Percentiles rank a stretch among this genome's conserved stretches.
Evolutionary conservation across 2,888 invertebrate species (phyloP).

Genomic region (Acleris literana): DNA sequence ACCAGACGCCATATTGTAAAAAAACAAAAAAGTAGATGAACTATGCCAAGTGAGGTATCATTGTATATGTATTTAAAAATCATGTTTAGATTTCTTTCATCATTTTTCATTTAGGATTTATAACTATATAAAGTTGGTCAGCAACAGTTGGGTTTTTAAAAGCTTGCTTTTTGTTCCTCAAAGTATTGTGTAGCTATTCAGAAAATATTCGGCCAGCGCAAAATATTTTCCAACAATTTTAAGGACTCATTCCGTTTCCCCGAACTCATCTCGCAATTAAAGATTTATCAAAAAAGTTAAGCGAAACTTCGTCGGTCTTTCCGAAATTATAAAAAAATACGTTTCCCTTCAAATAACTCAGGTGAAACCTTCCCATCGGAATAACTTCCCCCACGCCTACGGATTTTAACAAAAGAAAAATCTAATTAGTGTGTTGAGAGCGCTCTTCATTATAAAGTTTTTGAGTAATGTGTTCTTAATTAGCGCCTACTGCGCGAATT

Average conservation of each 20-base stretch:
- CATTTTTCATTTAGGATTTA: too few species aligned
- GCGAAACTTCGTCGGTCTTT: constrained; percentile 16
- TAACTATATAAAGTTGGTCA: too few species aligned
- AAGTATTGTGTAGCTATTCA: constrained; percentile 15
- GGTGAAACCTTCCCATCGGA: constrained; percentile 20
- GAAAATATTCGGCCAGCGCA: not conserved
- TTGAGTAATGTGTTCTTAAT: constrained; percentile 37
- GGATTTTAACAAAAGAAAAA: constrained; percentile 38
- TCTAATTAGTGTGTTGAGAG: constrained; percentile 36
- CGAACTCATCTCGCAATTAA: constrained; percentile 34
- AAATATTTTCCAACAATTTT: constrained; percentile 11
- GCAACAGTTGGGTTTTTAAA: too few species aligned
- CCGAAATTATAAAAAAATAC: constrained; percentile 33
- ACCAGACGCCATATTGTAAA: too few species aligned
- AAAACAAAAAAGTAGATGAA: too few species aligned
- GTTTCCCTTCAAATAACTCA: constrained; percentile 34
- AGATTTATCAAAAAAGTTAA: constrained; percentile 36
- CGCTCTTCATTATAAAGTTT: constrained; percentile 37
- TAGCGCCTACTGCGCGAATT: constrained; percentile 26
- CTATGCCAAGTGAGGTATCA: too few species aligned
- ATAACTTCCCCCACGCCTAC: constrained; percentile 31
- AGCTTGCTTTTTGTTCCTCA: not conserved
- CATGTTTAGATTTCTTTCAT: too few species aligned
- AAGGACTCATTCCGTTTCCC: constrained; percentile 5
- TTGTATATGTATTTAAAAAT: too few species aligned